Conservation (phyloP, 1,140 invertebrate genomes). For the Camponotus vicinus region DNA sequence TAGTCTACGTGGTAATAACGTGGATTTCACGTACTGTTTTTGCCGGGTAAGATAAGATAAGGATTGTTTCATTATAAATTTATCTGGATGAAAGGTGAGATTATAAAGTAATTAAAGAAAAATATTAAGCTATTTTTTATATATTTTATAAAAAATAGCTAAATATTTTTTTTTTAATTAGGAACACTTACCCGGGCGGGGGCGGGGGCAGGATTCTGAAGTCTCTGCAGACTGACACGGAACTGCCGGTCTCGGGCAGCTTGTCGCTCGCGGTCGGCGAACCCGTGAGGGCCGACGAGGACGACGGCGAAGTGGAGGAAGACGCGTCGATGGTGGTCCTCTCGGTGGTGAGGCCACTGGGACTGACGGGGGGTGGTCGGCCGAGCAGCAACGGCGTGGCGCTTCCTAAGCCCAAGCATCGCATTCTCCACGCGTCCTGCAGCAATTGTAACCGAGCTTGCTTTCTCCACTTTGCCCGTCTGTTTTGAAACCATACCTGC, state of each 20-base stretch:
- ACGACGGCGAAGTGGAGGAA: conserved; percentile 74
- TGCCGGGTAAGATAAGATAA: no score
- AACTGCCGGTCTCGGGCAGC: conserved; percentile 71
- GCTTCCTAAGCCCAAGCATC: conserved; percentile 91
- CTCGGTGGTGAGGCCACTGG: conserved; percentile 67
- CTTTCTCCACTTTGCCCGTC: conserved; percentile 95
- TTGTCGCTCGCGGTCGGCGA: conserved; percentile 70
- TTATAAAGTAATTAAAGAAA: no score
- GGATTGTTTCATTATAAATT: no score
- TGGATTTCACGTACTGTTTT: no score
- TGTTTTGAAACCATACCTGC: conserved; percentile 96
- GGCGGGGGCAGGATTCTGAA: conserved; percentile 80
- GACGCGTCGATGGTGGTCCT: conserved; percentile 52
- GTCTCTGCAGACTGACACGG: conserved; percentile 79
- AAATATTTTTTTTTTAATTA: neutral
- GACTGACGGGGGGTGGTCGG: conserved; percentile 79
- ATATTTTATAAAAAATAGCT: no score
- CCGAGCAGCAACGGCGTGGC: conserved; percentile 85
- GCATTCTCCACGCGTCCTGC: conserved; percentile 96
- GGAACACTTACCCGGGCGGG: conserved; percentile 78
- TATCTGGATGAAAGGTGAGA: no score
- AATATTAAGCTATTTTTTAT: no score
- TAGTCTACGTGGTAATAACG: no score
- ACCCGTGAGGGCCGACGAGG: conserved; percentile 59
- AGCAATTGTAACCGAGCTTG: conserved; percentile 94